phyloP scores from a whole-genome alignment of 2,797 vertebrate genomes.

The Fundulus diaphanus region DNA sequence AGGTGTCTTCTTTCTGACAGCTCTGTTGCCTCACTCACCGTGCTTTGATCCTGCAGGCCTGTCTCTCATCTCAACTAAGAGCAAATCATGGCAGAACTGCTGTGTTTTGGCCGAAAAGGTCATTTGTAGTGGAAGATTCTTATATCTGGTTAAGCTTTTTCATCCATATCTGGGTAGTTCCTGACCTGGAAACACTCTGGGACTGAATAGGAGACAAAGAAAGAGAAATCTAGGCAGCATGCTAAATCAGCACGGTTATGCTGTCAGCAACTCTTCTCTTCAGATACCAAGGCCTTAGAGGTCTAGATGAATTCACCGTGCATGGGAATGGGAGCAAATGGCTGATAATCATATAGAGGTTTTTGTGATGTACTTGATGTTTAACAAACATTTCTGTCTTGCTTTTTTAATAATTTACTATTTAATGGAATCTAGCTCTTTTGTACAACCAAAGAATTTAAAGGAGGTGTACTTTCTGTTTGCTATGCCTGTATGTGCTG shows the following conservation, averaged over 20 bases:
- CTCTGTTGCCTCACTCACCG: neutral
- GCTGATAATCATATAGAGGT: neutral
- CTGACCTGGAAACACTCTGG: neutral
- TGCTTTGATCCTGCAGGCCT: neutral
- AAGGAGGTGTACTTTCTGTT: too few relatives aligned
- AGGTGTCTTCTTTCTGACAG: too few relatives aligned
- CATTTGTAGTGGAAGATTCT: too few relatives aligned
- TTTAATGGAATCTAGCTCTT: neutral
- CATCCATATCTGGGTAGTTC: neutral
- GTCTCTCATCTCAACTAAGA: neutral
- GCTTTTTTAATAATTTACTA: too few relatives aligned
- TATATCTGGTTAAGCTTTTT: neutral
- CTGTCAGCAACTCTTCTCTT: neutral
- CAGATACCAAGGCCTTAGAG: neutral
- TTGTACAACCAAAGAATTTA: too few relatives aligned
- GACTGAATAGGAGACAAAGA: neutral
- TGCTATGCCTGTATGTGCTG: neutral
- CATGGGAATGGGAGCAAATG: neutral
- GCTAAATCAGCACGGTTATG: neutral
- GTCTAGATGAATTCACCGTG: neutral
- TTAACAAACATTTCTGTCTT: neutral
- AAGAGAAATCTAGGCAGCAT: neutral
- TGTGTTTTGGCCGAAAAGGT: neutral
- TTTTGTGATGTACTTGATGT: too few relatives aligned
- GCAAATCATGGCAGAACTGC: neutral